Evolutionary conservation across 2,113 vertebrate genomes (phyloP), one percentile per base, ranked within the genome.

Genomic region (Phasianus colchicus): DNA sequence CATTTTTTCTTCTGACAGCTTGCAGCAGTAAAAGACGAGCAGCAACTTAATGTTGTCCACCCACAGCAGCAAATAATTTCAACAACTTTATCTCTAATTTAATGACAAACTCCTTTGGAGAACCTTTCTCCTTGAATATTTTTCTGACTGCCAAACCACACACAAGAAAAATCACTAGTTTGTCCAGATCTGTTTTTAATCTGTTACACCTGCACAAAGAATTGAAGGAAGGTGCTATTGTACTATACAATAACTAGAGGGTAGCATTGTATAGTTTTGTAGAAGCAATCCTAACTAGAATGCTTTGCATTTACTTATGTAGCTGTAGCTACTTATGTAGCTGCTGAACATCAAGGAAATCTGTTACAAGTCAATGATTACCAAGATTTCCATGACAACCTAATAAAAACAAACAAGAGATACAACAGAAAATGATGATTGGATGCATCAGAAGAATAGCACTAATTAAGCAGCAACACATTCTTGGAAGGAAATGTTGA

Each of bases 211-310:
- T 64, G 19, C 55, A 67, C 29, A 57, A 55, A 45, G 24, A 79
- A 73, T 86, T 88, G 81, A 91, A 90, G 47, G 42, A 91, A 78
- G 58, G 61, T 96, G 95, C 65, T 94, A 88, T 95, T 88, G 91
- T 96, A 75, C 89, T 75, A 43, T 75, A 63, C 91, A 92, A 94
- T 80, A 94, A 95, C 94, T 95, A 96, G 96, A 95, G 91, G 95
- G 96, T 96, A 95, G 95, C 85, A 96, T 95, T 97, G 95, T 94
- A 97, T 91, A 96, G 75, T 72, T 18, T 72, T 95, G 88, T 36
- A 36, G 57, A 97, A 95, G 43, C 72, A 82, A 61, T 86, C 19
- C 58, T 86, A 65, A 61, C 42, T 57, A 58, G 42, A 83, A 69
- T 83, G 52, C 47, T 92, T 94, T 69, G 65, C 16, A 29, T 78